Percentiles rank a stretch among this genome's conserved stretches.
These are phyloP conservation scores for Microtus ochrogaster DNA, from an alignment of 2,113 vertebrate species.

Conservation along the genomic window DNA sequence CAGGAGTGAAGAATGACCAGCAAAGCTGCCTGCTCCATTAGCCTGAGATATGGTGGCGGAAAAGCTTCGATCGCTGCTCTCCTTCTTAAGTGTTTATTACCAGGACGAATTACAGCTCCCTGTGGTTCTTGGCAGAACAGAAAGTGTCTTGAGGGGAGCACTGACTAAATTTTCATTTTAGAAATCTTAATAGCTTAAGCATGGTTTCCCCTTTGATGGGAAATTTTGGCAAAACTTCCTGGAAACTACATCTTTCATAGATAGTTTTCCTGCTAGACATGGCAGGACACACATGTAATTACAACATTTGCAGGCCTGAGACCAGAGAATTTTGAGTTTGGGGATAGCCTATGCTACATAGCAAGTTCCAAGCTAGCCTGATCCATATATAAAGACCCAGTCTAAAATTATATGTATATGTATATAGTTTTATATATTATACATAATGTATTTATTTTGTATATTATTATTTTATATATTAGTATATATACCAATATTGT, in stretches of 20 bases:
- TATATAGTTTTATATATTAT: background rate
- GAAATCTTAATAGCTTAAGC: background rate
- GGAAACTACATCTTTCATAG: slow-evolving; percentile 6
- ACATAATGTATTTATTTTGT: background rate
- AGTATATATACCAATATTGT: background rate
- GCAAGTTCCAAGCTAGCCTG: background rate
- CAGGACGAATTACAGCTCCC: slow-evolving; percentile 40
- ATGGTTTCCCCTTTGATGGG: background rate
- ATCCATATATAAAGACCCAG: background rate
- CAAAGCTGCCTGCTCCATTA: slow-evolving; percentile 19
- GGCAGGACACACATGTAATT: background rate
- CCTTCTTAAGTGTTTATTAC: slow-evolving; percentile 32
- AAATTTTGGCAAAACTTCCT: slow-evolving; percentile 43
- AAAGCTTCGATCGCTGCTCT: background rate
- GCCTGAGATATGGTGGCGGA: background rate
- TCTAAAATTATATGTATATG: background rate
- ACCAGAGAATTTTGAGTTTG: background rate
- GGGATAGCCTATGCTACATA: background rate
- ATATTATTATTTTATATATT: background rate
- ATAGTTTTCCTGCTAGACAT: background rate
- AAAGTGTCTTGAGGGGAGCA: background rate
- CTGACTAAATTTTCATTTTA: slow-evolving; percentile 62
- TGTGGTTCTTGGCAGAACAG: background rate
- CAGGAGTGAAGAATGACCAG: background rate
- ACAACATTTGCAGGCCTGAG: background rate